Base-by-base conservation (phyloP, 2,113 vertebrate genomes). In the Emberiza fucata region DNA sequence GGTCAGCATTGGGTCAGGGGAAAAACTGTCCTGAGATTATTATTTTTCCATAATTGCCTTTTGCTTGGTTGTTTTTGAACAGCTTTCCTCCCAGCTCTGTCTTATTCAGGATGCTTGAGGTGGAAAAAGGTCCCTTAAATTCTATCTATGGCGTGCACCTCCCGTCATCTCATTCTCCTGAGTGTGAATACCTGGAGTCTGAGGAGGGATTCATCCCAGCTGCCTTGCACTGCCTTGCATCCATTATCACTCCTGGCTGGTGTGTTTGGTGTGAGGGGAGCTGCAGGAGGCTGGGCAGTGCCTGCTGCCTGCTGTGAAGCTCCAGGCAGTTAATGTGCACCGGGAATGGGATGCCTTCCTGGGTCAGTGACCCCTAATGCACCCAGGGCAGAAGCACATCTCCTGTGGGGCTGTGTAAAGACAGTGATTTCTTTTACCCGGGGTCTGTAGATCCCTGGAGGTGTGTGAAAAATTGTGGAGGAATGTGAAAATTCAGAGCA, bases 131-230 rank as follows among this genome's bases (percentile, higher is more conserved):
- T 53, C 15, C n/a, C 37, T 80, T 84, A 72, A 84, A 68, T 85
- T 54, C 63, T 19, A 0, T 1, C 0, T 60, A 13, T 2, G 14
- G 18, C 3, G 1, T 63, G 24, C n/a, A 60, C 6, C 14, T 6
- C 1, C 3, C 6, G 12, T 48, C 48, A 65, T 42, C 39, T 14
- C 23, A 29, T 56, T 17, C 66, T 47, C 37, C 13, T 1, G 3
- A 20, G 15, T 56, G 83, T 42, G 56, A 53, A 24, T 33, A 57
- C 15, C 23, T 77, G 21, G 53, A 81, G 33, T 27, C 24, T 69
- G n/a, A 47, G 27, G 27, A 51, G 51, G 27, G 33, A 6, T 7
- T 70, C 19, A 25, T 47, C 39, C 11, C 14, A 16, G 22, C 25
- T 86, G 45, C 44, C 27, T 45, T 8, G 25, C 33, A 5, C 3